Evolutionary conservation across 2,888 invertebrate species (phyloP), one percentile per base, ranked within the genome.

Genomic region (Gymnocheta viridis): DNA sequence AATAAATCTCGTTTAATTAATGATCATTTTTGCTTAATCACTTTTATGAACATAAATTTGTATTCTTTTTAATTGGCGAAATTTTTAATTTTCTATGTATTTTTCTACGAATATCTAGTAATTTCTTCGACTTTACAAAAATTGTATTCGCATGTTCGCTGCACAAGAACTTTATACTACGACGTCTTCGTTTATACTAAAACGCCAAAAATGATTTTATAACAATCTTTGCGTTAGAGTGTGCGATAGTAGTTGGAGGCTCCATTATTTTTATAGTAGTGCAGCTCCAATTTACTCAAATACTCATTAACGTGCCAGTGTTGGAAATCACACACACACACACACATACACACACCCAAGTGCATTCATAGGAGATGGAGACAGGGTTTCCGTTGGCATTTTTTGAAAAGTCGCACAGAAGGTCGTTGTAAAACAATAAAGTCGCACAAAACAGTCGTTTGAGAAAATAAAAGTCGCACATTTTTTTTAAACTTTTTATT

Each of bases 131-230:
- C 27, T 74, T 67, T 58, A 17, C 22, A 47, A 19, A 29, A 64
- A 24, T n/a, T n/a, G n/a, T 22, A 29, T 32, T 29, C 22, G 24
- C 69, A 14, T 24, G 32, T 6, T 5, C 19, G 32, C 5, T 32
- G n/a, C 19, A 17, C 2, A 38, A 62, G 81, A 81, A 84, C 81
- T 81, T 78, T 32, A 78, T 44, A 64, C 56, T 69, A 73, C 84
- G 81, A 64, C 81, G 81, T 51, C 67, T 73, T 58, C 19, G 69
- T 58, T 78, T 64, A 41, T 70, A 84, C 81, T 84, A 58, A 83
- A 79, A 66, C n/a, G 14, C 7, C 49, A 69, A 78, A 58, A 73
- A 49, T 72, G 44, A 77, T 60, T 54, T 49, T 73, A 72, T 58
- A 67, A 41, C 38, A 73, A 66, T 73, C 44, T 82, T 82, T 69